phyloP scores from a whole-genome alignment of 2,888 invertebrate species.

The Minunthozetes semirufus region DNA sequence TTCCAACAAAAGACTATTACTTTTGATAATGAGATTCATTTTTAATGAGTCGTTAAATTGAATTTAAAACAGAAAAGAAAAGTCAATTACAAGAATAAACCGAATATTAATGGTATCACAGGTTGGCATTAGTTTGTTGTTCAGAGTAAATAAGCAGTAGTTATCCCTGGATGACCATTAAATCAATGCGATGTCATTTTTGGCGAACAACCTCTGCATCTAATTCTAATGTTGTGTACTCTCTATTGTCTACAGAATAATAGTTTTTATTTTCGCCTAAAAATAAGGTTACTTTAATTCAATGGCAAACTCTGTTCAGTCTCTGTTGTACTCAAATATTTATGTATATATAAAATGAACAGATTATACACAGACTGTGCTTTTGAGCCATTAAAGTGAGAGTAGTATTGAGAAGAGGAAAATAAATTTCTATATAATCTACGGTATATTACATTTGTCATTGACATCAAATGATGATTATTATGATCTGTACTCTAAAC shows the following conservation, averaged over 20 bases:
- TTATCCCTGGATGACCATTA: constrained; percentile 11
- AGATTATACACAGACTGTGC: constrained; percentile 21
- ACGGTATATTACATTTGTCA: constrained; percentile 18
- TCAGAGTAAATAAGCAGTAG: not conserved
- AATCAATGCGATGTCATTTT: constrained; percentile 12
- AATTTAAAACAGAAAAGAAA: too few relatives aligned
- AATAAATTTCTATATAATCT: constrained; percentile 15
- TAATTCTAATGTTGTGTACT: constrained; percentile 5
- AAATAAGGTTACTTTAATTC: constrained; percentile 9
- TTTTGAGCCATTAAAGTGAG: constrained; percentile 8
- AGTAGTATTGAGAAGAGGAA: not conserved
- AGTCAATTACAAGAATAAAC: too few relatives aligned
- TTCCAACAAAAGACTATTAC: too few relatives aligned
- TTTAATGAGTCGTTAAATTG: too few relatives aligned
- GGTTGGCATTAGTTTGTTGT: not conserved
- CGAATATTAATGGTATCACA: not conserved
- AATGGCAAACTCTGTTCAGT: not conserved
- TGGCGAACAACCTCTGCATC: not conserved
- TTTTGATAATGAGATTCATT: too few relatives aligned
- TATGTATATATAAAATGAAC: constrained; percentile 21
- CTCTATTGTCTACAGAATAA: not conserved
- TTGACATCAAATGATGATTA: constrained; percentile 18
- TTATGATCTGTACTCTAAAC: not conserved
- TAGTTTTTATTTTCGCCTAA: not conserved
- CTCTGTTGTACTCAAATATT: constrained; percentile 16